These are phyloP conservation scores for Ericerus pela DNA, from an alignment of 1,140 invertebrate genomes.

Conservation along the genomic window DNA sequence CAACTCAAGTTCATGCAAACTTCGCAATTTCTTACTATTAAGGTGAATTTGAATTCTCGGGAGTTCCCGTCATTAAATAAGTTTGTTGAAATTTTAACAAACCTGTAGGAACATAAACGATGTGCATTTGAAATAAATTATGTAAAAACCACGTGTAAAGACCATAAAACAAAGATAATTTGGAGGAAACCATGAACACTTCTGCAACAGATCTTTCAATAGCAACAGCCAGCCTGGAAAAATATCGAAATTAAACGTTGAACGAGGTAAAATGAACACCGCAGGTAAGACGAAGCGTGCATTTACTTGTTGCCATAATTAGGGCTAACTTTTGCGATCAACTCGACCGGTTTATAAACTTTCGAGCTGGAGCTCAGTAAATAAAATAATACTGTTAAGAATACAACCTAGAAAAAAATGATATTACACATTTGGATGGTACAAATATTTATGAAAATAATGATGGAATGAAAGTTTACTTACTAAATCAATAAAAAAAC, in stretches of 20 bases:
- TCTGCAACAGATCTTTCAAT: slow-evolving; percentile 50
- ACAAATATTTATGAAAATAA: not conserved
- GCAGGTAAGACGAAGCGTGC: not conserved
- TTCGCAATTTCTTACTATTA: too few relatives aligned
- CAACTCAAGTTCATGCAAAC: too few relatives aligned
- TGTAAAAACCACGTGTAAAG: slow-evolving; percentile 97
- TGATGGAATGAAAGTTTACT: slow-evolving; percentile 26
- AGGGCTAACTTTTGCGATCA: slow-evolving; percentile 59
- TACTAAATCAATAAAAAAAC: slow-evolving; percentile 82
- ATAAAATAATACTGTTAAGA: slow-evolving; percentile 92
- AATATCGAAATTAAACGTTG: not conserved
- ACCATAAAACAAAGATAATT: slow-evolving; percentile 93
- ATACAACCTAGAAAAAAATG: slow-evolving; percentile 58
- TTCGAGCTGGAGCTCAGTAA: slow-evolving; percentile 74
- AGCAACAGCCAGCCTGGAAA: slow-evolving; percentile 55
- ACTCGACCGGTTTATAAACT: slow-evolving; percentile 80
- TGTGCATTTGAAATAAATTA: slow-evolving; percentile 83
- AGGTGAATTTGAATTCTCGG: too few relatives aligned
- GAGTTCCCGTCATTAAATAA: too few relatives aligned
- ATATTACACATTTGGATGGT: not conserved
- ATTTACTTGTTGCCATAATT: slow-evolving; percentile 39
- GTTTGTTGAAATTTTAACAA: too few relatives aligned
- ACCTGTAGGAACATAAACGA: slow-evolving; percentile 88
- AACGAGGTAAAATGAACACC: not conserved
- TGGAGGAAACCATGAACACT: slow-evolving; percentile 88